Base-by-base conservation (phyloP, 1,140 invertebrate species). In the Drosophila pectinifera region DNA sequence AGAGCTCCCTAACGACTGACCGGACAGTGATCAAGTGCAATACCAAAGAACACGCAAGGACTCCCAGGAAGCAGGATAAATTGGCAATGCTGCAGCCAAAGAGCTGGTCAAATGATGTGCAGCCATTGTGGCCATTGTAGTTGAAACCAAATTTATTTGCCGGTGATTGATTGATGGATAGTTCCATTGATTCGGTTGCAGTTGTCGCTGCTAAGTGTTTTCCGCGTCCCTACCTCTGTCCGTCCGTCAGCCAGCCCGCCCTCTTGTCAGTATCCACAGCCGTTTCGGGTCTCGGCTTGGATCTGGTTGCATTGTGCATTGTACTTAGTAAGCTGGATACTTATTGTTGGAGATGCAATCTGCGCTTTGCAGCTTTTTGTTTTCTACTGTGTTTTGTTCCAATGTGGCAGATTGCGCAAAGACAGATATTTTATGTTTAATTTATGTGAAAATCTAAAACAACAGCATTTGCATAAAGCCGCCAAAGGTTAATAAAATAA, bases 131-230 rank as follows among this genome's bases (percentile, higher is more conserved):
- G 39, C 24, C 57, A 45, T 69, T 63, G 24, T 45, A 49, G 64
- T 54, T 68, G 68, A 48, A 79, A 89, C 89, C 78, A 80, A 84
- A 88, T 80, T 89, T 65, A 83, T 80, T 89, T 84, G 84, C 77
- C 69, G 64, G 73, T 89, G 85, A 89, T 77, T 88, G 77, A 89
- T 89, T 88, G 80, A 89, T 84, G 80, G 80, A 89, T 89, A 70
- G 80, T 88, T 88, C 88, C 84, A 88, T 89, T 89, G 79, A 84
- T 88, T 80, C 84, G 67, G 49, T 51, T 86, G 46, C 43, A 56
- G 45, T 48, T 68, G 54, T 38, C 43, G 39, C 53, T 42, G 49
- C 62, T 67, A 49, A 57, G 48, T 39, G 36, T 28, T 48, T 65
- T 36, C 41, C 46, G 26, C 36, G 55, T 54, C 36, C 31, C 42